Conservation (phyloP, 2,888 invertebrate species). For the Diaphora mendica region DNA sequence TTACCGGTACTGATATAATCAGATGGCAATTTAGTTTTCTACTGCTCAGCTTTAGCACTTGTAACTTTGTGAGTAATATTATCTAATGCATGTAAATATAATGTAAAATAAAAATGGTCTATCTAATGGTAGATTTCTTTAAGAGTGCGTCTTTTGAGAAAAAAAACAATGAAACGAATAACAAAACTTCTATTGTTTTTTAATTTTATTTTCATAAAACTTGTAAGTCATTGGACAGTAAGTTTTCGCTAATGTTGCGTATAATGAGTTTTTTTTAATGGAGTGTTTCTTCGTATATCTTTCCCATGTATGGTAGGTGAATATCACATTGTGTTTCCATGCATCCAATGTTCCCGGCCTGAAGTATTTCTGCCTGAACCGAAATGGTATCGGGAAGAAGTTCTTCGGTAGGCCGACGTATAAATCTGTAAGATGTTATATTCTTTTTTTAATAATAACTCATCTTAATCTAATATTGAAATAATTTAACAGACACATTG, state of each 20-base stretch:
- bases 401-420: background rate
- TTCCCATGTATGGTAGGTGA: slow-evolving; percentile 1
- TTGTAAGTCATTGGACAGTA: slow-evolving; percentile 6
- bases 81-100: too few relatives aligned
- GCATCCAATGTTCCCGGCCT: background rate
- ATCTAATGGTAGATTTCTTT: too few relatives aligned
- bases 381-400: slow-evolving; percentile 8
- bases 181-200: background rate
- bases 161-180: background rate
- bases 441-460: background rate
- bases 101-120: too few relatives aligned
- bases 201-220: slow-evolving; percentile 3
- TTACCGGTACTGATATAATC: background rate
- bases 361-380: background rate
- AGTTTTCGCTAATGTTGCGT: background rate
- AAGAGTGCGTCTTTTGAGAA: background rate
- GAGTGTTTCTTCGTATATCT: background rate
- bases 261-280: background rate
- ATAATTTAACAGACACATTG: too few relatives aligned
- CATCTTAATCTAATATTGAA: too few relatives aligned
- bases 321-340: background rate
- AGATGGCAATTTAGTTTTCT: background rate
- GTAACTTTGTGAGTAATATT: background rate
- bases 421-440: background rate
- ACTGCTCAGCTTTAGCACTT: too few relatives aligned